Percentiles rank a stretch among this genome's conserved stretches.
Evolutionary conservation across 2,113 vertebrate species (phyloP).

Genomic region (Dolichallabes microphthalmus): DNA sequence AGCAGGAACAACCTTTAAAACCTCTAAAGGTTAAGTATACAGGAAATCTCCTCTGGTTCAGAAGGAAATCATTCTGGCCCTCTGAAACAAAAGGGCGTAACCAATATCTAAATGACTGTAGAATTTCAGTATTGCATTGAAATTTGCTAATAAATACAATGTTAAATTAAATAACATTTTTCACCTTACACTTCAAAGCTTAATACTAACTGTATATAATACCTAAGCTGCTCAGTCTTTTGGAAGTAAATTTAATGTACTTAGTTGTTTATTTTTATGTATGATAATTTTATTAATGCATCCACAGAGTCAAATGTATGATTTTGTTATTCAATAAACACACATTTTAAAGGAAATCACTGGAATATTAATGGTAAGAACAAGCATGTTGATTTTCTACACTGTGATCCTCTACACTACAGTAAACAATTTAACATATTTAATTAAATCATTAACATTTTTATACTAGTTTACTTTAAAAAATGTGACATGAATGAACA

Average conservation of each 20-base stretch:
- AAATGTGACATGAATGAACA: not conserved
- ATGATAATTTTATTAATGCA: not conserved
- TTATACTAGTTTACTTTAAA: not conserved
- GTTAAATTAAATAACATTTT: not conserved
- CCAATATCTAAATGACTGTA: not conserved
- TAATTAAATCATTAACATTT: not conserved
- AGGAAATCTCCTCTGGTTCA: not conserved
- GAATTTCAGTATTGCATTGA: not conserved
- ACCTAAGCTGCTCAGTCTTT: not conserved
- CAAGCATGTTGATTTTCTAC: not conserved
- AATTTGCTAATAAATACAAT: not conserved
- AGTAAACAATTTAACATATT: no score
- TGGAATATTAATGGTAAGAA: not conserved
- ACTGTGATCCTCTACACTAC: not conserved
- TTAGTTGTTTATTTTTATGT: not conserved
- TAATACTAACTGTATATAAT: not conserved
- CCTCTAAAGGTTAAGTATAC: not conserved
- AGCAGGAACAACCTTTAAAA: not conserved
- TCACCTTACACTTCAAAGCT: not conserved
- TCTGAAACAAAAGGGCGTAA: not conserved
- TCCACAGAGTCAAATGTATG: not conserved
- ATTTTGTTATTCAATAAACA: not conserved
- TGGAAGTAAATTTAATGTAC: not conserved
- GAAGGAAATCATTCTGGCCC: not conserved
- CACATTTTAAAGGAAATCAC: not conserved